Evolutionary conservation across 2,113 vertebrate genomes (phyloP), one percentile per base, ranked within the genome.

Genomic region (Thalassoma bifasciatum): DNA sequence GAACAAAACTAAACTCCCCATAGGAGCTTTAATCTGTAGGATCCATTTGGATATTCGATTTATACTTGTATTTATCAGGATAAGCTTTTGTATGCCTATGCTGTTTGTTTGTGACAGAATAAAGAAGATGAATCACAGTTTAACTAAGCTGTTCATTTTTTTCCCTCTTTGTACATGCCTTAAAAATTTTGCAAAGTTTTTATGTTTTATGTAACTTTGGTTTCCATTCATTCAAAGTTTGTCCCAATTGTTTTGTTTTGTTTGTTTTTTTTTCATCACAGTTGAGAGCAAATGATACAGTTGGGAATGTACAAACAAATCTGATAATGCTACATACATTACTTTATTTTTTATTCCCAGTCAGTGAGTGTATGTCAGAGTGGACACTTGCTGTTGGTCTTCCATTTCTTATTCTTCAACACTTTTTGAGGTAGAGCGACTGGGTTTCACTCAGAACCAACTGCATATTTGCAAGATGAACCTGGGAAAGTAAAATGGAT

Each of bases 381-480:
- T 64, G 54, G 19, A 72, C 52, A 72, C 49, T 58, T 62, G 57
- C 16, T 73, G 16, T 46, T 17, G 44, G 17, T 19, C 30, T 64
- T 46, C 1, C 61, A 68, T 63, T 13, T 74, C 57, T 67, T 54
- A 14, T 24, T 69, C 21, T 23, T 64, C 22, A 65, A 0, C 23
- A 50, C 12, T 44, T 23, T 50, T 64, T n/a, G 7, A 22, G 6
- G 75, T 58, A 72, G 19, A 61, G 37, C 57, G 77, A 79, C 60
- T 78, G 50, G 9, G 90, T 79, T 42, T 91, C 87, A 75, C 40
- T 72, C 70, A 88, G 77, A 40, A 88, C 85, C 51, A 23, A 44
- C 71, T 85, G 37, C n/a, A 94, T 88, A 72, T 98, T 92, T 11
- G 86, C 70, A 54, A 99, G 78, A 51, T 93, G 84, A 19, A 97